Evolutionary conservation across 2,797 vertebrate species (phyloP).

Genomic region (Sebastes steindachneri): DNA sequence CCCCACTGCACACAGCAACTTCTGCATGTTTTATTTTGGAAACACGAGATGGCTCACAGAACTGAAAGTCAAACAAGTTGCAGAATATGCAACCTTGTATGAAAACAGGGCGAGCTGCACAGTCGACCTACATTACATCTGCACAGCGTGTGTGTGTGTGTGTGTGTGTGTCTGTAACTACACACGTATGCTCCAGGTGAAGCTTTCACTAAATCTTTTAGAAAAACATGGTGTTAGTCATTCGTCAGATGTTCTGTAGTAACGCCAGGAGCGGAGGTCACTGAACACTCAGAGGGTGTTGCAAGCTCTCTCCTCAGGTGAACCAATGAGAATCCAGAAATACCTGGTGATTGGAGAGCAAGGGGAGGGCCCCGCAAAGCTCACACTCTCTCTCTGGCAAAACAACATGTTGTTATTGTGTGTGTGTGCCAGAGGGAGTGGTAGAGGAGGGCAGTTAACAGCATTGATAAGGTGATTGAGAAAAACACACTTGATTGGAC

Average conservation of each 20-base stretch:
- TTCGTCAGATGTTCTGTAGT: constrained; percentile 2
- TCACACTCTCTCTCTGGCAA: constrained; percentile 7
- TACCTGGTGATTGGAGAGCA: constrained; percentile 48
- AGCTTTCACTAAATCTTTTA: neutral
- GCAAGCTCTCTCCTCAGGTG: constrained; percentile 26
- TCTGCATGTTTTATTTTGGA: neutral
- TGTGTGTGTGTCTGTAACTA: neutral
- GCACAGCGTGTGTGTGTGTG: neutral
- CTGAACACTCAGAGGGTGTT: constrained; percentile 58
- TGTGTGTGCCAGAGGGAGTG: constrained; percentile 45
- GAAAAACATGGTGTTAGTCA: constrained; percentile 1
- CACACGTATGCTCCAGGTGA: neutral
- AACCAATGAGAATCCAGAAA: constrained; percentile 66
- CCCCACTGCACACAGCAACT: no score
- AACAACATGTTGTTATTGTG: constrained; percentile 40
- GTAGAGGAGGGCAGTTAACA: neutral
- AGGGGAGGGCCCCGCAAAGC: constrained; percentile 20
- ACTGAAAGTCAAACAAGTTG: neutral
- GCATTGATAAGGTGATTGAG: constrained; percentile 47
- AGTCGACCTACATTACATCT: neutral
- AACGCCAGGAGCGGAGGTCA: constrained; percentile 43
- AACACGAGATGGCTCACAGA: neutral
- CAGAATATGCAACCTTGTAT: neutral
- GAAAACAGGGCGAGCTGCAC: neutral
- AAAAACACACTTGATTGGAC: constrained; percentile 44